phyloP scores from a whole-genome alignment of 1,140 invertebrate genomes.

The Drosophila nebulosa region DNA sequence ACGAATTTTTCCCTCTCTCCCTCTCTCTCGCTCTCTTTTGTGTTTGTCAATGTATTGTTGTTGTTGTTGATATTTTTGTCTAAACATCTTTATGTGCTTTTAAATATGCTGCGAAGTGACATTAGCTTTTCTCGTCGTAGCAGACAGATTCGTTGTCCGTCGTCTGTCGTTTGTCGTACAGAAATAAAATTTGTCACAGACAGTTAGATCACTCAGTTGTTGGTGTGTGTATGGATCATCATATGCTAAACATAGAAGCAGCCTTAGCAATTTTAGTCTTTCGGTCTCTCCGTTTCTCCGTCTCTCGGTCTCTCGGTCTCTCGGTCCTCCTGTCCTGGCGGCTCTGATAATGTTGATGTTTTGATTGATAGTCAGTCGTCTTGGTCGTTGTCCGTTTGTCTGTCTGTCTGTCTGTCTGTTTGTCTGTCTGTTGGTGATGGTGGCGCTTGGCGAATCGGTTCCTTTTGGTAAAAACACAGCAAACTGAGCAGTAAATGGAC shows the following conservation, averaged over 20 bases:
- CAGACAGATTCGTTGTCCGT: not conserved
- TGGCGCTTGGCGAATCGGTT: conserved; percentile 26
- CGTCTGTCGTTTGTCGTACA: conserved; percentile 21
- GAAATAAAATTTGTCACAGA: conserved; percentile 78
- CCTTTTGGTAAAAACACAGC: conserved; percentile 30
- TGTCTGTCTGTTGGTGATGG: conserved; percentile 48
- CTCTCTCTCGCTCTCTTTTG: not conserved
- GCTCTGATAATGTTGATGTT: conserved; percentile 56
- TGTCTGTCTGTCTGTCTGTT: conserved; percentile 6
- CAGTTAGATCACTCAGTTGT: conserved; percentile 66
- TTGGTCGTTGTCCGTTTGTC: not conserved
- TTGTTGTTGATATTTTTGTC: conserved; percentile 63
- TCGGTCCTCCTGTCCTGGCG: conserved; percentile 8
- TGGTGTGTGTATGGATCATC: conserved; percentile 42
- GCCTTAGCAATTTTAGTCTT: conserved; percentile 17
- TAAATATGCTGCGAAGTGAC: conserved; percentile 78
- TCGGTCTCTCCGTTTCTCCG: not conserved
- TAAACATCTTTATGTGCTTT: conserved; percentile 79
- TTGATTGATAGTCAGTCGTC: conserved; percentile 70
- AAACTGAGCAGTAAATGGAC: conserved; percentile 32
- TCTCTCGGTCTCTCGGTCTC: no score
- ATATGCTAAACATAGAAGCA: conserved; percentile 45
- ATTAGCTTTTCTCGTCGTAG: conserved; percentile 58
- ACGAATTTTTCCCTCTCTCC: not conserved
- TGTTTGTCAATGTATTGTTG: not conserved